Percentiles rank a stretch among this genome's conserved stretches.
phyloP scores from a whole-genome alignment of 2,888 invertebrate genomes.

The Volucella inanis region DNA sequence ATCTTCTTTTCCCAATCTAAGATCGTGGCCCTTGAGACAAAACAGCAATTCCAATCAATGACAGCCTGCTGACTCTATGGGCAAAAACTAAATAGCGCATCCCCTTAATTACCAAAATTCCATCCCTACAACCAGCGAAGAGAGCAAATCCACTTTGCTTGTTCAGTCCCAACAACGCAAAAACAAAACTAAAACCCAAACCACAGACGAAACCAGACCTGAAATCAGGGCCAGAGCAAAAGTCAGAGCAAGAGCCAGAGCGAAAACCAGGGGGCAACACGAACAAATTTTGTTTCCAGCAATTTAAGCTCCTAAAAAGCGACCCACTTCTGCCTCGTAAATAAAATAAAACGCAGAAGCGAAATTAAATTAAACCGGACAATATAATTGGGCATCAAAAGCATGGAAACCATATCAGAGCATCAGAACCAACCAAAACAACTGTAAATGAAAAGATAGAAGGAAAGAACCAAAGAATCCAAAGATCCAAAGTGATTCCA shows the following conservation, averaged over 20 bases:
- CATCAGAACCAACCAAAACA: conserved; percentile 20
- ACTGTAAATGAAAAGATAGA: conserved; percentile 40
- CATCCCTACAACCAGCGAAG: conserved; percentile 44
- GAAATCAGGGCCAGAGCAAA: neutral
- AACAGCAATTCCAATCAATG: too few species aligned
- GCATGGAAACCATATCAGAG: conserved; percentile 30
- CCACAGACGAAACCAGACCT: neutral
- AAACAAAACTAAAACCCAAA: conserved; percentile 8
- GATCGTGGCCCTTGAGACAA: too few species aligned
- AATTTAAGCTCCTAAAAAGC: conserved; percentile 49
- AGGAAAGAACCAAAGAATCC: neutral
- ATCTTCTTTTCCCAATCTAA: too few species aligned
- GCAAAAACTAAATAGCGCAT: conserved; percentile 20
- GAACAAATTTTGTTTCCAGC: conserved; percentile 18
- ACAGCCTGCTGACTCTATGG: neutral
- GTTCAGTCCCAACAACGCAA: conserved; percentile 48
- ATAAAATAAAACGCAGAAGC: conserved; percentile 58
- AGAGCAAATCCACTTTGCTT: conserved; percentile 57
- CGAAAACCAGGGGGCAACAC: neutral
- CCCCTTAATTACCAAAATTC: conserved; percentile 33
- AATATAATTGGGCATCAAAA: conserved; percentile 71
- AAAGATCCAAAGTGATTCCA: conserved; percentile 48
- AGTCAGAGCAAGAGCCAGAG: too few species aligned
- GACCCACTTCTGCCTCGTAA: conserved; percentile 67
- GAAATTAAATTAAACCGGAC: conserved; percentile 71